phyloP scores from a whole-genome alignment of 2,888 invertebrate species.

The Monoplex corrugatus region DNA sequence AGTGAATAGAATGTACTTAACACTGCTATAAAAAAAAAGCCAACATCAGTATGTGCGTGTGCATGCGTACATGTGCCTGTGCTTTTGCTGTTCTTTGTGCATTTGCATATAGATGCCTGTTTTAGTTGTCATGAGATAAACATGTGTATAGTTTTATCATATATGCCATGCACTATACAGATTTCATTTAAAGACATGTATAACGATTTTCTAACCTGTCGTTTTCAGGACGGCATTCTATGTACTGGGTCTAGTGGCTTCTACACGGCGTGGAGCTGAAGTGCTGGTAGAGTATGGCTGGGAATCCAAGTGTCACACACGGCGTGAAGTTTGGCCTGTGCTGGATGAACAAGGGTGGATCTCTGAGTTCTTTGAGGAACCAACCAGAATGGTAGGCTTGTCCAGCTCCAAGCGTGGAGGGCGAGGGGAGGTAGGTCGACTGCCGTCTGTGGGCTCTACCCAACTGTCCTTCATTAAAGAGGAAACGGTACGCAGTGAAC shows the following conservation, averaged over 20 bases:
- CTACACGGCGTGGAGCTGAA: conserved; percentile 92
- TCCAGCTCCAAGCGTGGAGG: conserved; percentile 38
- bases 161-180: too few species aligned
- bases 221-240: conserved; percentile 90
- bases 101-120: too few species aligned
- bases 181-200: background rate
- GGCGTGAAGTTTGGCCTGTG: conserved; percentile 82
- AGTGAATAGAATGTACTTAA: too few species aligned
- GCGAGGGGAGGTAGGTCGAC: conserved; percentile 36
- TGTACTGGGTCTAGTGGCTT: conserved; percentile 91
- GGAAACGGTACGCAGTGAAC: conserved; percentile 57
- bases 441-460: conserved; percentile 46
- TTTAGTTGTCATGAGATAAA: too few species aligned
- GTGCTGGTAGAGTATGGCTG: conserved; percentile 87
- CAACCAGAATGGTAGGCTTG: conserved; percentile 47
- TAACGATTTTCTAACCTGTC: background rate
- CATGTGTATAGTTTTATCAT: too few species aligned
- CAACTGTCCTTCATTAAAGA: conserved; percentile 72
- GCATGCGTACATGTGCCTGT: too few species aligned
- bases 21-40: too few species aligned
- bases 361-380: conserved; percentile 50
- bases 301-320: conserved; percentile 88
- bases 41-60: too few species aligned
- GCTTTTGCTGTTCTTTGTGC: too few species aligned
- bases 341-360: conserved; percentile 65